A percentile compares a stretch with the other conserved stretches of the same genome.
Evolutionary conservation across 2,113 vertebrate species (phyloP).

Genomic region (Nothocercus julius): DNA sequence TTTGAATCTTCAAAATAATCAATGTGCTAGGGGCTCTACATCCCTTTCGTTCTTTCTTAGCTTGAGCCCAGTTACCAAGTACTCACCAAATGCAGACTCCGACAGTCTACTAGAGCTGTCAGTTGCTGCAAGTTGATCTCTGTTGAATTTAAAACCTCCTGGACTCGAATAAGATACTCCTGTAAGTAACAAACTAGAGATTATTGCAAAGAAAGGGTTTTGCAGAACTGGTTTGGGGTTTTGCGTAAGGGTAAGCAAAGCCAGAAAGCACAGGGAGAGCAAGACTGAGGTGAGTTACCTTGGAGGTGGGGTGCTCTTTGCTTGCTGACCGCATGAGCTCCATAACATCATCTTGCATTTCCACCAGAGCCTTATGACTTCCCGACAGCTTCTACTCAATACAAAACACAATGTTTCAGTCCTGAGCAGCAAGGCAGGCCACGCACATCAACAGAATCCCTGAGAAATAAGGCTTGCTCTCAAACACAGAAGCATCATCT

Average conservation of each 20-base stretch:
- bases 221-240: not conserved
- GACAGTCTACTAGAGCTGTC: slow-evolving; percentile 96
- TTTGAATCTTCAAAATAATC: not conserved
- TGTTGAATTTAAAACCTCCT: slow-evolving; percentile 90
- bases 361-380: slow-evolving; percentile 95
- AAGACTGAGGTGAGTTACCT: slow-evolving; percentile 76
- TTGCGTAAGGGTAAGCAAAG: not conserved
- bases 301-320: slow-evolving; percentile 84
- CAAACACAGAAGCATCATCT: not conserved
- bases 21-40: not conserved
- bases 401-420: not conserved
- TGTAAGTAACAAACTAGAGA: slow-evolving; percentile 46
- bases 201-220: not conserved
- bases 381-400: slow-evolving; percentile 91
- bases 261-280: not conserved
- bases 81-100: slow-evolving; percentile 96
- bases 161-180: slow-evolving; percentile 88
- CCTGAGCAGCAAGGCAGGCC: not conserved
- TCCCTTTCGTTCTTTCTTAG: not conserved
- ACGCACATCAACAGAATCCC: not conserved
- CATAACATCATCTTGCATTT: slow-evolving; percentile 92
- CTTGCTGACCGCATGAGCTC: slow-evolving; percentile 87
- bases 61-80: not conserved
- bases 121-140: slow-evolving; percentile 95
- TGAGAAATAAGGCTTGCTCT: not conserved